These are phyloP conservation scores for Cynoglossus semilaevis DNA, from an alignment of 2,113 vertebrate genomes.

Conservation along the genomic window DNA sequence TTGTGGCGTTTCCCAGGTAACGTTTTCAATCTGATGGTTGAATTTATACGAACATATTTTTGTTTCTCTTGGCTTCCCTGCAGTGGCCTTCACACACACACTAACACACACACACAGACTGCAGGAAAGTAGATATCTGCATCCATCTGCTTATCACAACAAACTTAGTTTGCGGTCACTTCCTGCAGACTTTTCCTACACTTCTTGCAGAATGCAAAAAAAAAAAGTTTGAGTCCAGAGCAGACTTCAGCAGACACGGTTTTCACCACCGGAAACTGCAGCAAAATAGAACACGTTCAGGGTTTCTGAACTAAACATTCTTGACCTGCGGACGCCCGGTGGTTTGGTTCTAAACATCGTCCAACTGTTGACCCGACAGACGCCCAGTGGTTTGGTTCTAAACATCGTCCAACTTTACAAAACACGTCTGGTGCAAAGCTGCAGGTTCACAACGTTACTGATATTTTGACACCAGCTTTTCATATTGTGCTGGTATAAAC, in stretches of 20 bases:
- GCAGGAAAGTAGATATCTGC: constrained; percentile 45
- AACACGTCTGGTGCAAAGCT: too few relatives aligned
- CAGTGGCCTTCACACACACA: not conserved
- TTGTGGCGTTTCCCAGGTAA: not conserved
- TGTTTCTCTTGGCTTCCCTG: not conserved
- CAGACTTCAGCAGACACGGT: not conserved
- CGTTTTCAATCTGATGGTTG: not conserved
- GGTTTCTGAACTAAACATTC: not conserved
- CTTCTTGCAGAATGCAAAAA: constrained; percentile 2
- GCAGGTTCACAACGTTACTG: too few relatives aligned
- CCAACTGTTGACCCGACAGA: too few relatives aligned
- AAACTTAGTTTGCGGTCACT: constrained; percentile 24
- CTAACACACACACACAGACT: constrained; percentile 13
- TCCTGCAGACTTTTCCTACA: constrained; percentile 38
- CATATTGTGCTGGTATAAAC: too few relatives aligned
- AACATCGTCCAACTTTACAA: too few relatives aligned
- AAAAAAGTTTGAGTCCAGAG: constrained; percentile 5
- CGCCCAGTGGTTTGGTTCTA: too few relatives aligned
- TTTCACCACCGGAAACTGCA: not conserved
- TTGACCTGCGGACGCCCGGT: not conserved
- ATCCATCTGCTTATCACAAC: constrained; percentile 48
- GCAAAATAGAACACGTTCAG: not conserved
- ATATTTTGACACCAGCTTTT: too few relatives aligned
- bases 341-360: too few relatives aligned
- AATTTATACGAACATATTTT: constrained; percentile 4